Base-by-base conservation (phyloP, 1,140 invertebrate species). In the Asobara japonica region DNA sequence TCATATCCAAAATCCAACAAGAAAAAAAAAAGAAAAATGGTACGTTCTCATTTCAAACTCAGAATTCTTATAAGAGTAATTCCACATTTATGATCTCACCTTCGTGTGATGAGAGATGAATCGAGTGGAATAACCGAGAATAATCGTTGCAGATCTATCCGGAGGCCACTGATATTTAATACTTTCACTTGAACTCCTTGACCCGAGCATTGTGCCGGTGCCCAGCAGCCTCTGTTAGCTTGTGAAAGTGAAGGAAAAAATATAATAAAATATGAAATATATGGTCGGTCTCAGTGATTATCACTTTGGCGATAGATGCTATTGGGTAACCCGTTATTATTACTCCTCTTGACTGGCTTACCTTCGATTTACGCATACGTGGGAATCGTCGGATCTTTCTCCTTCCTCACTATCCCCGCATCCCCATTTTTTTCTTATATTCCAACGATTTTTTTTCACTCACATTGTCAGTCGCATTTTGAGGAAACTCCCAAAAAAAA, bases 151-250 rank as follows among this genome's bases (percentile, higher is more conserved):
- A 48, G 51, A 74, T 74, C 66, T 73, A 75, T 76, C 75, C 29
- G 62, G 74, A 70, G 72, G 74, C 72, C 75, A 29, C 73, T 82
- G 82, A 84, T 84, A 84, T 84, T 84, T 82, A 79, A 82, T 84
- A 84, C 82, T 84, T 84, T 84, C 83, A 84, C 83, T 83, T 81
- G 79, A 84, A 83, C 83, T 83, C 82, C 83, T 84, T 84, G 82
- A 84, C 82, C 82, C 67, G 80, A 67, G 74, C 70, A 80, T 80
- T 74, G 78, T 78, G 48, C 65, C 48, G 30, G 64, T 65, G 76
- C 72, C 67, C 74, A 69, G 68, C 64, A 62, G 27, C 60, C 13
- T 10, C n/a, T 29, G 13, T 2, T 20, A 72, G 66, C 0, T 20
- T 62, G 68, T 62, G 68, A 70, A 70, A 70, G 68, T 64, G 27